phyloP scores from a whole-genome alignment of 2,797 vertebrate genomes.

The Diplodus sargus region DNA sequence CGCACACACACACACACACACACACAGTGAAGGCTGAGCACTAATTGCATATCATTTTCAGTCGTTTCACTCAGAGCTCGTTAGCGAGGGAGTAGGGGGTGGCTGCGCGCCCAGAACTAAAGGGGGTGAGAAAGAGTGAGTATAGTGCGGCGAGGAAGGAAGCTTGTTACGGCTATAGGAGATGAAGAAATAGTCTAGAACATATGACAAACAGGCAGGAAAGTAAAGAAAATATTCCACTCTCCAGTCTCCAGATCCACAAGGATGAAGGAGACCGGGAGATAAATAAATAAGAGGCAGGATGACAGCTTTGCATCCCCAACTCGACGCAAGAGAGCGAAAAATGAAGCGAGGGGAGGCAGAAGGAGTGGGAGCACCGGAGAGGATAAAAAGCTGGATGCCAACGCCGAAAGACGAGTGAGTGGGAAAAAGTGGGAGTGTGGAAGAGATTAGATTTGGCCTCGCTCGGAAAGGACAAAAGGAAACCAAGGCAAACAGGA shows the following conservation, averaged over 20 bases:
- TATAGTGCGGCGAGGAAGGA: background rate
- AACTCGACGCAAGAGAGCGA: conserved; percentile 26
- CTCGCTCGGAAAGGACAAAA: conserved; percentile 61
- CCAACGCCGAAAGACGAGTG: conserved; percentile 39
- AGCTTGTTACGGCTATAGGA: conserved; percentile 37
- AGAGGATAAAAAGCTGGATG: conserved; percentile 65
- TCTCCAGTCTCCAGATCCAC: conserved; percentile 28
- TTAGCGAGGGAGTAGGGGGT: conserved; percentile 70
- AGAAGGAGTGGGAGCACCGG: conserved; percentile 56
- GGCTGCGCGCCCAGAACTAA: conserved; percentile 67
- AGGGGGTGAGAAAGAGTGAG: conserved; percentile 29
- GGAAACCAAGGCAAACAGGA: conserved; percentile 39
- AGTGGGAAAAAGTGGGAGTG: conserved; percentile 74
- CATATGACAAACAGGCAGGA: conserved; percentile 28
- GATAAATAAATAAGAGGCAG: conserved; percentile 34
- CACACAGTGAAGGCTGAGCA: conserved; percentile 40
- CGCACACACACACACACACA: conserved; percentile 1
- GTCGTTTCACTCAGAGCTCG: conserved; percentile 66
- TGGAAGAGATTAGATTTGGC: conserved; percentile 74
- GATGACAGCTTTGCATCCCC: conserved; percentile 38
- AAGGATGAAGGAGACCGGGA: conserved; percentile 32
- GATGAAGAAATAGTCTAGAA: conserved; percentile 27
- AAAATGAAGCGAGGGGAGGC: conserved; percentile 42
- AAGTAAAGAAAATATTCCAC: conserved; percentile 35
- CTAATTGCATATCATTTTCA: conserved; percentile 81